These are phyloP conservation scores for Apogon talboti DNA, from an alignment of 2,797 vertebrate genomes.

Conservation along the genomic window DNA sequence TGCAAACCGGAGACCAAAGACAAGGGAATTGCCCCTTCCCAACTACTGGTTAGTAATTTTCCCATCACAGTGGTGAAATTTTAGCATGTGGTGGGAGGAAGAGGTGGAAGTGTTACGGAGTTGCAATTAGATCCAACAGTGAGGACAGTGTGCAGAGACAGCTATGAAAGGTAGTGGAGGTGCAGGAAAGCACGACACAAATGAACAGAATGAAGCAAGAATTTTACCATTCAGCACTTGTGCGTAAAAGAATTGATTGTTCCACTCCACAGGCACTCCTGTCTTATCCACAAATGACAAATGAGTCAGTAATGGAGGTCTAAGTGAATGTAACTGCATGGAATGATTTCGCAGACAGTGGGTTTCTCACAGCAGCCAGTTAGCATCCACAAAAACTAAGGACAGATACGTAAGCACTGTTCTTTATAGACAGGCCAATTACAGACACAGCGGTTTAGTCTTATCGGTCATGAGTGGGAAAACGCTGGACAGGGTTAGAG, in stretches of 20 bases:
- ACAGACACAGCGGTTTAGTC: conserved; percentile 18
- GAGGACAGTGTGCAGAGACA: conserved; percentile 40
- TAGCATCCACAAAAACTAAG: conserved; percentile 18
- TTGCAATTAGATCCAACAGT: conserved; percentile 65
- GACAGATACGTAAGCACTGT: conserved; percentile 20
- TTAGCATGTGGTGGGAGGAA: conserved; percentile 65
- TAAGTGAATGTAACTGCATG: conserved; percentile 30
- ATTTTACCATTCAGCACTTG: conserved; percentile 15
- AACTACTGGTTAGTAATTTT: conserved; percentile 65
- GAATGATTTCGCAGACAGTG: conserved; percentile 31
- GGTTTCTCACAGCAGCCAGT: conserved; percentile 26
- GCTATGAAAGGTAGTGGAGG: conserved; percentile 16
- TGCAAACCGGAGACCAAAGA: conserved; percentile 48
- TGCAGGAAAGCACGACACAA: conserved; percentile 10
- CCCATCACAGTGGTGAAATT: conserved; percentile 66
- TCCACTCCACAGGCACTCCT: conserved; percentile 21
- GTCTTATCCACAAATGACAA: conserved; percentile 37
- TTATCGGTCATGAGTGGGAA: conserved; percentile 27
- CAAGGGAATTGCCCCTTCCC: conserved; percentile 59
- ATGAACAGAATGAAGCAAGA: conserved; percentile 2
- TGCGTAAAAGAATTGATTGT: conserved; percentile 54
- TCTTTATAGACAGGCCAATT: conserved; percentile 16
- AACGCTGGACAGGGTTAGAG: not conserved
- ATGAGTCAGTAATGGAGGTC: conserved; percentile 48
- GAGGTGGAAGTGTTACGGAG: conserved; percentile 50